Evolutionary conservation across 2,797 vertebrate genomes (phyloP).

Genomic region (Epinephelus awoara): DNA sequence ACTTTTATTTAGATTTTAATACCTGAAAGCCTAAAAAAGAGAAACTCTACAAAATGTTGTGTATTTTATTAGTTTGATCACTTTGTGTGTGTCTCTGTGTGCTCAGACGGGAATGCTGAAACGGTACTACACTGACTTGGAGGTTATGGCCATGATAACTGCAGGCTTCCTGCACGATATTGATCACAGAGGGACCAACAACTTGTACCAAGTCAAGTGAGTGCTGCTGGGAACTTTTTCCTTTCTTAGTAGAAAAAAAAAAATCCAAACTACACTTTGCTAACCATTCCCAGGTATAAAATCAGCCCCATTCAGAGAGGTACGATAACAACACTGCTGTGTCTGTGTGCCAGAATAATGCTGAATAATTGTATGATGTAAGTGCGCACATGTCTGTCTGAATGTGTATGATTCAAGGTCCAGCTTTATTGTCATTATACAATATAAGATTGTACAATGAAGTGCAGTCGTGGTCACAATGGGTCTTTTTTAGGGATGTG

Average conservation of each 20-base stretch:
- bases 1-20: not conserved
- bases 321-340: not conserved
- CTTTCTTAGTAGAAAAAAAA: not conserved
- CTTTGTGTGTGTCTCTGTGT: constrained; percentile 43
- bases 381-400: not conserved
- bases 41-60: not conserved
- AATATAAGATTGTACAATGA: not conserved
- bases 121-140: constrained; percentile 89
- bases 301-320: not conserved
- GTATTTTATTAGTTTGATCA: not conserved
- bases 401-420: not conserved
- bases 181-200: constrained; percentile 90
- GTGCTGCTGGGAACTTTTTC: constrained; percentile 50
- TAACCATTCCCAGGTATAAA: not conserved
- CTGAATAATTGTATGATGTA: not conserved
- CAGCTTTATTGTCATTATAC: not conserved
- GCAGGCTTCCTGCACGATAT: constrained; percentile 90
- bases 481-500: too few relatives aligned
- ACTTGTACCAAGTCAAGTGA: constrained; percentile 91
- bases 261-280: not conserved
- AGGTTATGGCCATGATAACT: constrained; percentile 90
- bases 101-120: constrained; percentile 87
- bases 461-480: not conserved
- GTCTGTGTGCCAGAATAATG: not conserved
- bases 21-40: not conserved